Evolutionary conservation across 2,797 vertebrate species (phyloP), one percentile per base, ranked within the genome.

Genomic region (Neosilurus hyrtlii): DNA sequence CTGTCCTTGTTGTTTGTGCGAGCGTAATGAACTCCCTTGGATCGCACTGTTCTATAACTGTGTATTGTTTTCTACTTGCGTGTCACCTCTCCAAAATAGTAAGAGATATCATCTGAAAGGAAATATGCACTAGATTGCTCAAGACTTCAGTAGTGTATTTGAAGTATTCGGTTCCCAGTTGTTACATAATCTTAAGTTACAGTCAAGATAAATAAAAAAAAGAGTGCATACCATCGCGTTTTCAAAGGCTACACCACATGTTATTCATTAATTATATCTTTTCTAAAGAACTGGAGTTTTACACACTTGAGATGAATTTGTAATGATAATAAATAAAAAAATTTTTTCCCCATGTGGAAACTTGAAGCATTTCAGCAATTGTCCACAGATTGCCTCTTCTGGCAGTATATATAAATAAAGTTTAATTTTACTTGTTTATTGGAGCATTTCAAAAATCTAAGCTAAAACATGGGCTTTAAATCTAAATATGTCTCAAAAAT

Each of bases 71-170:
- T 73, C 9, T 56, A 10, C 11, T 16, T 15, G 54, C 35, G 54
- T 59, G 56, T 76, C 56, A 76, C 56, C 54, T 43, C 54, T 59
- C 59, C 26, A 61, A 76, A 76, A 61, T 54, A 76, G 30, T n/a
- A n/a, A 59, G 3, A 37, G 56, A 61, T 61, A 76, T 59, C 56
- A 61, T 20, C 30, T n/a, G 56, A 61, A 76, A 61, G 73, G 56
- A 76, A 61, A 76, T 76, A 76, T 56, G 35, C 11, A 2, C 30
- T 37, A 43, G 59, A 76, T 9, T 75, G 73, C 26, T 59, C 56
- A 59, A 37, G 18, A 22, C 56, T 59, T 76, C 30, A n/a, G 26
- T 12, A 22, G 30, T 1, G 11, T 61, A 75, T 61, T 57, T 59
- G 35, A 37, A 61, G 56, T 76, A 76, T 76, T 61, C 37, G 11